Percentiles rank a stretch among this genome's conserved stretches.
Conservation (phyloP, 2,888 invertebrate species). For the Endomychus coccineus region DNA sequence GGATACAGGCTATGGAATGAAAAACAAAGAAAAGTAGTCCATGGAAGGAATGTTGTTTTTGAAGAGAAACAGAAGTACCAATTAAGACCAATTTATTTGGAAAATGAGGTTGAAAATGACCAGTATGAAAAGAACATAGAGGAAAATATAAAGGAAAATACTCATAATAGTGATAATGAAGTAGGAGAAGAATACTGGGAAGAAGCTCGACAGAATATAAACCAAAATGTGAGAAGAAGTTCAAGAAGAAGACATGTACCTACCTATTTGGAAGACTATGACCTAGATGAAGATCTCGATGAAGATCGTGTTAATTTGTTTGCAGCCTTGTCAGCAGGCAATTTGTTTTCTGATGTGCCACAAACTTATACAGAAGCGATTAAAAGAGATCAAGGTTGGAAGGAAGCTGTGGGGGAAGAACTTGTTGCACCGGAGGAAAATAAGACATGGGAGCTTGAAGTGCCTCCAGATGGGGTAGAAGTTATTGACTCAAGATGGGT, state of each 20-base stretch:
- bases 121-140: too few species aligned
- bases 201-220: not conserved
- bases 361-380: slow-evolving; percentile 17
- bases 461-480: slow-evolving; percentile 14
- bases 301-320: slow-evolving; percentile 6
- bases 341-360: slow-evolving; percentile 17
- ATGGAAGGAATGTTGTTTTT: not conserved
- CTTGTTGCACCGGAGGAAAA: slow-evolving; percentile 18
- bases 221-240: slow-evolving; percentile 2
- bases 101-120: too few species aligned
- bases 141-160: not conserved
- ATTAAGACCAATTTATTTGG: too few species aligned
- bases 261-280: slow-evolving; percentile 14
- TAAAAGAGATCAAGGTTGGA: slow-evolving; percentile 14
- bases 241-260: slow-evolving; percentile 6
- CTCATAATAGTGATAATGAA: not conserved
- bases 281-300: slow-evolving; percentile 8
- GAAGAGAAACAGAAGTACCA: not conserved
- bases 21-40: slow-evolving; percentile 1
- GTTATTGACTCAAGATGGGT: slow-evolving; percentile 23
- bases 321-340: slow-evolving; percentile 14
- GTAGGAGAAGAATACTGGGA: not conserved
- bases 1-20: slow-evolving; percentile 19
- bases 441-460: slow-evolving; percentile 21
- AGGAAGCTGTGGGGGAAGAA: slow-evolving; percentile 19